These are phyloP conservation scores for Selene dorsalis DNA, from an alignment of 2,797 vertebrate genomes.

Conservation along the genomic window DNA sequence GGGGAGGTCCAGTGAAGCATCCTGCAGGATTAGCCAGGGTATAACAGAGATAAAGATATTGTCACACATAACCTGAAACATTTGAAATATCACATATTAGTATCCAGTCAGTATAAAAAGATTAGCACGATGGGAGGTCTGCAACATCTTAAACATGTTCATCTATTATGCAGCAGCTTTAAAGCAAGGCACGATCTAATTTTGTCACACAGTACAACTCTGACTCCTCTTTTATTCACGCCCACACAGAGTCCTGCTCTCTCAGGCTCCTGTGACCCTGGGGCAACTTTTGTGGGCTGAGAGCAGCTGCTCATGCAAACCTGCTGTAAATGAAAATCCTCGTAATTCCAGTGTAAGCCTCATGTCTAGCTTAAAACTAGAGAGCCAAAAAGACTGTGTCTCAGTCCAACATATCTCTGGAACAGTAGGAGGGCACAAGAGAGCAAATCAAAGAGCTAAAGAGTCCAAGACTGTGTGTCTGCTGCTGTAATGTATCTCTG, in stretches of 20 bases:
- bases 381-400: not conserved
- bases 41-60: not conserved
- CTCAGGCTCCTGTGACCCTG: constrained; percentile 24
- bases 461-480: constrained; percentile 4
- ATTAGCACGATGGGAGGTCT: not conserved
- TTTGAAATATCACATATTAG: constrained; percentile 7
- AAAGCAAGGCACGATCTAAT: constrained; percentile 14
- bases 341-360: not conserved
- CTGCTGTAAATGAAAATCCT: not conserved
- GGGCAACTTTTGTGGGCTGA: constrained; percentile 22
- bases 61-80: not conserved
- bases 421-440: constrained; percentile 12
- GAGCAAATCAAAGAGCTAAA: constrained; percentile 2
- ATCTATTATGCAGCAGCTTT: not conserved
- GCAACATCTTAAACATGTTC: not conserved
- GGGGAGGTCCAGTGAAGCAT: not conserved
- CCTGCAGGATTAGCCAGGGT: not conserved
- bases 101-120: not conserved
- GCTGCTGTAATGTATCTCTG: constrained; percentile 25
- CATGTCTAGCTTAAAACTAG: not conserved
- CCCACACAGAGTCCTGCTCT: constrained; percentile 11
- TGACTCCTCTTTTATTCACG: constrained; percentile 13
- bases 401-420: not conserved
- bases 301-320: constrained; percentile 26
- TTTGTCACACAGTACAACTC: constrained; percentile 1